These are phyloP conservation scores for Apamea anceps DNA, from an alignment of 2,888 invertebrate genomes.

Conservation along the genomic window DNA sequence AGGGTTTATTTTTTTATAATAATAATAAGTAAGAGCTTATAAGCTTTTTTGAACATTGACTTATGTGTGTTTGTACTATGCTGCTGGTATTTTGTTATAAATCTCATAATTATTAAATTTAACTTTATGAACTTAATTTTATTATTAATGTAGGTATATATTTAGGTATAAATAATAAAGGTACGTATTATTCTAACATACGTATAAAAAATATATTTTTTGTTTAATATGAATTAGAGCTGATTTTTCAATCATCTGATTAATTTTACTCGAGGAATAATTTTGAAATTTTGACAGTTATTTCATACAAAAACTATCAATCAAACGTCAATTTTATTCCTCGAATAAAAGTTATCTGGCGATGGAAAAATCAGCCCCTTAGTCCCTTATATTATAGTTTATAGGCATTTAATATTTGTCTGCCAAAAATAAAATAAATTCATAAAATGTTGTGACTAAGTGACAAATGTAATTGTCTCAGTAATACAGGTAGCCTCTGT, in stretches of 20 bases:
- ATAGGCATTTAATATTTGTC: not conserved
- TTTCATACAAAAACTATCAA: too few species aligned
- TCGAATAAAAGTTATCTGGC: too few species aligned
- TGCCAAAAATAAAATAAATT: not conserved
- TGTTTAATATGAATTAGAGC: too few species aligned
- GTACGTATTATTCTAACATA: not conserved
- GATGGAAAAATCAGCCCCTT: too few species aligned
- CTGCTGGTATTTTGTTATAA: too few species aligned
- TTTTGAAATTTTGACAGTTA: too few species aligned
- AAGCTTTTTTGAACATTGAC: not conserved
- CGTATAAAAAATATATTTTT: not conserved
- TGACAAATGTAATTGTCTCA: slow-evolving; percentile 2
- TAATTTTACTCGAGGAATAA: too few species aligned
- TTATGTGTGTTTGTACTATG: not conserved
- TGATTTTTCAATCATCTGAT: too few species aligned
- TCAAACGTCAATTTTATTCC: too few species aligned
- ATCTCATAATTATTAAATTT: not conserved
- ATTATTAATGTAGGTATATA: not conserved
- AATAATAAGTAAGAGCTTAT: not conserved
- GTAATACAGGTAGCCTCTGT: not conserved
- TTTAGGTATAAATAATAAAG: not conserved
- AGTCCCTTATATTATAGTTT: not conserved
- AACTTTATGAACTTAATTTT: not conserved
- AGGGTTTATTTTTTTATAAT: not conserved
- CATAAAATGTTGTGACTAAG: slow-evolving; percentile 19